Percentiles rank a stretch among this genome's conserved stretches.
These are phyloP conservation scores for Cephus sareptanus DNA, from an alignment of 2,888 invertebrate species.

Conservation along the genomic window DNA sequence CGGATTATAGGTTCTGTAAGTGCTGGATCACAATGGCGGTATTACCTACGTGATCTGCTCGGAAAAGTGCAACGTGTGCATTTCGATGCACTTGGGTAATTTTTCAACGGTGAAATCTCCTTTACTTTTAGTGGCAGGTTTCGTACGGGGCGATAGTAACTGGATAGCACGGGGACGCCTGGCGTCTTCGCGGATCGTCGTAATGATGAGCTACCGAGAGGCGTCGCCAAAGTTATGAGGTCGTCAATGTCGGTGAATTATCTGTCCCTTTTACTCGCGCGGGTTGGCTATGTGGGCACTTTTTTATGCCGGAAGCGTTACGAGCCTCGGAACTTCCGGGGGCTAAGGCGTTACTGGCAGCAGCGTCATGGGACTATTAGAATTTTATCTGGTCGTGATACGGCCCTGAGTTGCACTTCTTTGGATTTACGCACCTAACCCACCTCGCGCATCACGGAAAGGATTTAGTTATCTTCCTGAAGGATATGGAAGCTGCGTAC, in stretches of 20 bases:
- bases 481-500: not conserved
- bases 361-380: not conserved
- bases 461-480: not conserved
- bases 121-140: not conserved
- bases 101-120: not conserved
- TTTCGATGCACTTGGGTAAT: not conserved
- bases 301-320: not conserved
- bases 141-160: not conserved
- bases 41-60: not conserved
- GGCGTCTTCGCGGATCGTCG: not conserved
- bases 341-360: not conserved
- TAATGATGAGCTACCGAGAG: not conserved
- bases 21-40: not conserved
- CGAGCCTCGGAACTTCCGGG: not conserved
- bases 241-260: not conserved
- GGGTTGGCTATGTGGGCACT: not conserved
- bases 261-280: not conserved
- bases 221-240: not conserved
- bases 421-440: not conserved
- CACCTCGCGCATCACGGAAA: not conserved
- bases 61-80: not conserved
- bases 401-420: not conserved
- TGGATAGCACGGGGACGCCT: not conserved
- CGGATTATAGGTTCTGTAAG: not conserved
- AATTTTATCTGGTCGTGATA: not conserved